phyloP scores from a whole-genome alignment of 2,113 vertebrate species.

The Paracanthobrama guichenoti region DNA sequence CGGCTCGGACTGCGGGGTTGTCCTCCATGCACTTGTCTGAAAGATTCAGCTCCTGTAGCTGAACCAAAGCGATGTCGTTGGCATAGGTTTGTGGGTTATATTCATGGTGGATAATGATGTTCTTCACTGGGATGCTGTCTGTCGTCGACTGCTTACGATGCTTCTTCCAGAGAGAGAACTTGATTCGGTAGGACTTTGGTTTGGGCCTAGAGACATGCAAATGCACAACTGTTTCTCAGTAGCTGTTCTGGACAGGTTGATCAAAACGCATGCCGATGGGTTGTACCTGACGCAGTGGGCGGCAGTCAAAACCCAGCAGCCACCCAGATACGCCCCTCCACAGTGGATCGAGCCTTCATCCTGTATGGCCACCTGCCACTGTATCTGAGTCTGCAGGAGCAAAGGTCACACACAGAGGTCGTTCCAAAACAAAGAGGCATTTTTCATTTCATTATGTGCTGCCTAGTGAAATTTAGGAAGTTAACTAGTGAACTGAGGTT shows the following conservation, averaged over 20 bases:
- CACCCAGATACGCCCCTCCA: constrained; percentile 90
- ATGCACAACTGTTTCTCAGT: background rate
- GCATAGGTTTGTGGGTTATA: constrained; percentile 78
- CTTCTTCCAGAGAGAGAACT: constrained; percentile 79
- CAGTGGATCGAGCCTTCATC: constrained; percentile 75
- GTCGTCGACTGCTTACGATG: background rate
- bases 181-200: constrained; percentile 74
- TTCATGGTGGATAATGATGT: constrained; percentile 79
- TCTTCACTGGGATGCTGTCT: constrained; percentile 62
- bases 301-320: constrained; percentile 93
- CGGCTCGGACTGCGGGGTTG: constrained; percentile 68
- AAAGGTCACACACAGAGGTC: constrained; percentile 9
- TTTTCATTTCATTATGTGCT: background rate
- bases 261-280: background rate
- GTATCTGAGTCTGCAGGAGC: constrained; percentile 12
- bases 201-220: constrained; percentile 67
- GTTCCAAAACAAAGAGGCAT: background rate
- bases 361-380: constrained; percentile 72
- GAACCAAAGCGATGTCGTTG: constrained; percentile 92
- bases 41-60: constrained; percentile 64
- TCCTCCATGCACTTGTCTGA: constrained; percentile 63
- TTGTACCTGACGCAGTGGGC: constrained; percentile 92
- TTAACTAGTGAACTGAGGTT: too few relatives aligned
- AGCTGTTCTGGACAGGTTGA: background rate
- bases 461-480: background rate